Evolutionary conservation across 2,888 invertebrate species (phyloP), one percentile per base, ranked within the genome.

Genomic region (Chaetogeoica ovagalla): DNA sequence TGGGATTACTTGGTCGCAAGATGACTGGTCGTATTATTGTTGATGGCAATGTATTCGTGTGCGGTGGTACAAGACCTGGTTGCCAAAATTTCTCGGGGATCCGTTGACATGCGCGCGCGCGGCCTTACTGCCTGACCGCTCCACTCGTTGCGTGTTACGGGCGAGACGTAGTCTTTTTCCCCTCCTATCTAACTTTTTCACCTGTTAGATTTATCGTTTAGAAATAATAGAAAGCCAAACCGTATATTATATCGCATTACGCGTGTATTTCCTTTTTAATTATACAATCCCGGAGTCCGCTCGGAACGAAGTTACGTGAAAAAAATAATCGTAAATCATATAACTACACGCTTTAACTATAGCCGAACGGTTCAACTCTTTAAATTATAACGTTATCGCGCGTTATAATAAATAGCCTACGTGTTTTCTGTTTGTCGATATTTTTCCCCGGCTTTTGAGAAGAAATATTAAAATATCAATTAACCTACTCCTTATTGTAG

Each of bases 11-110:
- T 9, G 43, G 43, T 30, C 30, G 30, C 30, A 48, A 60, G 48
- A 77, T 77, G 76, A 69, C 76, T 69, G 69, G 77, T 69, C 77
- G 48, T 3, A 70, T 77, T 70, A 69, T 77, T 62, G 60, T 69
- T 48, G 62, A 13, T 52, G 11, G 11, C 55, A 17, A 13, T 5
- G 4, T 21, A 21, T 69, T 69, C 69, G 60, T 52, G 77, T 79
- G 63, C n/a, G 62, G 62, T 59, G 62, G 62, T 59, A 30, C 55
- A 9, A 75, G 13, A 68, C 8, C 62, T 57, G 70, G 77, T 55
- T 57, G 77, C 77, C 63, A 63, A 79, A 77, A 77, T 60, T 52
- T 52, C 62, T 30, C 13, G 43, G 43, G 43, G 43, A 9, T 43
- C 43, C 43, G 43, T 72, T 15, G 60, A 72, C 23, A 48, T 8